Conservation (phyloP, 2,888 invertebrate genomes). For the Rosalia funebris region DNA sequence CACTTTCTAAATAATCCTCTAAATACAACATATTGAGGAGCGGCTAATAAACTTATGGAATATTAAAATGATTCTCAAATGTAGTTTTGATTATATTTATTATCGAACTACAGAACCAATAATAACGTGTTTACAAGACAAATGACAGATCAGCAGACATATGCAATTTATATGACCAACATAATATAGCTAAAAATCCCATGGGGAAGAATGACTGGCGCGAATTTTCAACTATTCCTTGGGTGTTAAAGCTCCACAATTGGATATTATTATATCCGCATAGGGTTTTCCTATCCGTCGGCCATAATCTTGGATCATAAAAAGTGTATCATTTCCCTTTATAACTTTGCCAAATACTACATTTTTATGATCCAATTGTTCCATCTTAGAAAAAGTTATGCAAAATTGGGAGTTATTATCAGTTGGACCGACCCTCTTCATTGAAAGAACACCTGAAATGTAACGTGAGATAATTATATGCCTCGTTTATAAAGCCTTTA, state of each 20-base stretch:
- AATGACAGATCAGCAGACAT: conserved; percentile 33
- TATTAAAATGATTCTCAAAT: conserved; percentile 2
- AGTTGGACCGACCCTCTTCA: conserved; percentile 58
- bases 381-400: conserved; percentile 63
- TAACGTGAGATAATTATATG: not conserved
- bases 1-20: conserved; percentile 98
- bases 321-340: conserved; percentile 57
- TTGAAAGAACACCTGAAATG: conserved; percentile 62
- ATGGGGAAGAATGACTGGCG: conserved; percentile 27
- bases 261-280: conserved; percentile 54
- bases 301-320: conserved; percentile 58
- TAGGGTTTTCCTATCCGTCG: conserved; percentile 59
- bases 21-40: conserved; percentile 86
- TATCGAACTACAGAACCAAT: conserved; percentile 11
- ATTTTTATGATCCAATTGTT: conserved; percentile 62
- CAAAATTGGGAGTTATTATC: conserved; percentile 66
- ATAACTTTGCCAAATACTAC: conserved; percentile 67
- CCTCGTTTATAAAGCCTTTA: conserved; percentile 2
- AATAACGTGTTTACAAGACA: not conserved
- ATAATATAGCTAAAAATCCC: conserved; percentile 1
- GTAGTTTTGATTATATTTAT: conserved; percentile 8
- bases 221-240: conserved; percentile 19
- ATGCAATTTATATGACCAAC: conserved; percentile 40
- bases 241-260: conserved; percentile 48
- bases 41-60: not conserved